Evolutionary conservation across 2,888 invertebrate genomes (phyloP).

Genomic region (Sphinx pinastri): DNA sequence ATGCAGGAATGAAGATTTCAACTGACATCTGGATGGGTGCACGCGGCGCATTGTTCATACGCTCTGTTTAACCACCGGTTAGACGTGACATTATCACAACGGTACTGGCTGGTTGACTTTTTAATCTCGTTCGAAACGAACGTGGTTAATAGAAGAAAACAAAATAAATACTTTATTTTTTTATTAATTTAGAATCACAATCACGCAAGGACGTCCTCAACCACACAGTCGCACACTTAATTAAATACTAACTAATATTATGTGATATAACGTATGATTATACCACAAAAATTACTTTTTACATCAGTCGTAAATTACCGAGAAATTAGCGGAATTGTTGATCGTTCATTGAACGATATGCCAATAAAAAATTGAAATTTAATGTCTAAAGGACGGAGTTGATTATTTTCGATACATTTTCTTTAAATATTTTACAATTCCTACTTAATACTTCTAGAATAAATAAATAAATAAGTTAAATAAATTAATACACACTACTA

Average conservation of each 20-base stretch:
- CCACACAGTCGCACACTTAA: constrained; percentile 75
- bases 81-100: constrained; percentile 56
- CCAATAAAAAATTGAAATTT: constrained; percentile 36
- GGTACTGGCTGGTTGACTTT: constrained; percentile 49
- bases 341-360: constrained; percentile 46
- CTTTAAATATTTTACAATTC: constrained; percentile 53
- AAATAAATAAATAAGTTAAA: constrained; percentile 82
- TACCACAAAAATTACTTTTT: constrained; percentile 77
- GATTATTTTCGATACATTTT: constrained; percentile 42
- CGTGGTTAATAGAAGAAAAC: constrained; percentile 33
- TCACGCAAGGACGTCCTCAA: constrained; percentile 83
- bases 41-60: constrained; percentile 50
- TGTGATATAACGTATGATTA: constrained; percentile 75
- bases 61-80: constrained; percentile 61
- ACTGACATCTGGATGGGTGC: constrained; percentile 54
- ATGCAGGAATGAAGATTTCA: constrained; percentile 65
- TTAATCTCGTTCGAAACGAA: constrained; percentile 31
- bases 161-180: constrained; percentile 44
- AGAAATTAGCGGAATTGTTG: constrained; percentile 70
- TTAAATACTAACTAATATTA: constrained; percentile 68
- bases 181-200: constrained; percentile 78
- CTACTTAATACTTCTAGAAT: constrained; percentile 76
- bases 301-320: constrained; percentile 80
- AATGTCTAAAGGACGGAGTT: constrained; percentile 39
- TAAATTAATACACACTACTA: constrained; percentile 72